These are phyloP conservation scores for Pissodes strobi DNA, from an alignment of 1,140 invertebrate species.

Conservation along the genomic window DNA sequence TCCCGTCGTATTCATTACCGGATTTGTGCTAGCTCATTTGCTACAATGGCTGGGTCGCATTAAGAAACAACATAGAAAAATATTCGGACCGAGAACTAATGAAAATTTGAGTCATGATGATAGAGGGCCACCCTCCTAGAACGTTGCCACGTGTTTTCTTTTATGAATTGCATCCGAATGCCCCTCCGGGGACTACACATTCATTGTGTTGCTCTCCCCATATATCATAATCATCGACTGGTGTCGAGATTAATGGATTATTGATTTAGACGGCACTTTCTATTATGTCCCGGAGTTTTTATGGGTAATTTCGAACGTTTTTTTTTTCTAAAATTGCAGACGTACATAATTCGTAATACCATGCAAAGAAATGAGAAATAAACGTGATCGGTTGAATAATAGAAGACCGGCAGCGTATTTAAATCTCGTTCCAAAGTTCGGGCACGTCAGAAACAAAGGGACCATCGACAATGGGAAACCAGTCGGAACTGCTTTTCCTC, in stretches of 20 bases:
- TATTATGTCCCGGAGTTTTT: no score
- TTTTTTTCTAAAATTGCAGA: no score
- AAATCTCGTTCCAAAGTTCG: no score
- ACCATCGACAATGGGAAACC: no score
- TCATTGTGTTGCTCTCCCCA: constrained; percentile 6
- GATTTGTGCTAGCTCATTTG: constrained; percentile 17
- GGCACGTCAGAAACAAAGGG: no score
- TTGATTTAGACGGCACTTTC: constrained; percentile 30
- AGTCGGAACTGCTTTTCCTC: no score
- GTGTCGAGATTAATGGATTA: constrained; percentile 12
- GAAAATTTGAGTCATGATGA: constrained; percentile 10
- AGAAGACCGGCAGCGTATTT: no score
- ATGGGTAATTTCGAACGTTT: no score
- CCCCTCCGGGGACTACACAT: constrained; percentile 7
- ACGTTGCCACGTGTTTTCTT: constrained; percentile 10
- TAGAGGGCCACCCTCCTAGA: background rate
- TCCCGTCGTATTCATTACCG: constrained; percentile 9
- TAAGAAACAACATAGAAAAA: constrained; percentile 17
- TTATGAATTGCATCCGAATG: background rate
- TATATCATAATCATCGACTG: constrained; percentile 16
- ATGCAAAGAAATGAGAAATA: no score
- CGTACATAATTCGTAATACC: no score
- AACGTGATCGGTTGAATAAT: no score
- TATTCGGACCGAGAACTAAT: constrained; percentile 2
- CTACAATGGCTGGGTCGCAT: constrained; percentile 7